Base-by-base conservation (phyloP, 1,140 invertebrate genomes). In the Eupristina koningsbergeri region DNA sequence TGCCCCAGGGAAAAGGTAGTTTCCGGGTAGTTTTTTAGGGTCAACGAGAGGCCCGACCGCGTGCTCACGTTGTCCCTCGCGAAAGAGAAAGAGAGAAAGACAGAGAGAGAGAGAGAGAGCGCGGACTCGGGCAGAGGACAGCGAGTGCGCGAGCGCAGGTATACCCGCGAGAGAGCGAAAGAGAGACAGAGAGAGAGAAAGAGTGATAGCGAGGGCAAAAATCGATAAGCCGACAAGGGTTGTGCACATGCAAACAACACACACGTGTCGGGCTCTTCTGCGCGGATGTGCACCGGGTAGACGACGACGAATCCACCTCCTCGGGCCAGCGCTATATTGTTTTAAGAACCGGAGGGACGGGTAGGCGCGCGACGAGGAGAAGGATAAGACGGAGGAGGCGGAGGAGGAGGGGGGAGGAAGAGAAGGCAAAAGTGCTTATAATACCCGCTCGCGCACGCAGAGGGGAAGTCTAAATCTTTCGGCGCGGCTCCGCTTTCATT, bases 201-300 rank as follows among this genome's bases (percentile, higher is more conserved):
- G n/a, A 53, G 58, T n/a, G n/a, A n/a, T n/a, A n/a, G n/a, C n/a
- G 53, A 76, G 73, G 71, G 80, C 80, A 29, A 82, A 81, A 82
- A 76, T 81, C 80, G 80, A 76, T 82, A 76, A 53, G 50, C 19
- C 34, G n/a, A 19, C 45, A n/a, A n/a, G 73, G 71, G 80, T 71
- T 47, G 67, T 29, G 53, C 34, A 64, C 29, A 34, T 15, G 17
- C 36, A n/a, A 22, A 63, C 67, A 45, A 45, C 31, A n/a, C 6
- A 15, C 15, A n/a, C 15, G 31, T 22, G 11, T 50, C 6, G 22
- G 17, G 36, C 17, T 17, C 0, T 73, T 47, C 34, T 36, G 11
- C 36, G 9, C 22, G 53, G 9, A 58, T 53, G 53, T 58, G 53
- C 53, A 58, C 22, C 9, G 22, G 53, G n/a, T n/a, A n/a, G n/a